Percentiles rank a stretch among this genome's conserved stretches.
phyloP scores from a whole-genome alignment of 2,113 vertebrate genomes.

The Syngnathoides biaculeatus region DNA sequence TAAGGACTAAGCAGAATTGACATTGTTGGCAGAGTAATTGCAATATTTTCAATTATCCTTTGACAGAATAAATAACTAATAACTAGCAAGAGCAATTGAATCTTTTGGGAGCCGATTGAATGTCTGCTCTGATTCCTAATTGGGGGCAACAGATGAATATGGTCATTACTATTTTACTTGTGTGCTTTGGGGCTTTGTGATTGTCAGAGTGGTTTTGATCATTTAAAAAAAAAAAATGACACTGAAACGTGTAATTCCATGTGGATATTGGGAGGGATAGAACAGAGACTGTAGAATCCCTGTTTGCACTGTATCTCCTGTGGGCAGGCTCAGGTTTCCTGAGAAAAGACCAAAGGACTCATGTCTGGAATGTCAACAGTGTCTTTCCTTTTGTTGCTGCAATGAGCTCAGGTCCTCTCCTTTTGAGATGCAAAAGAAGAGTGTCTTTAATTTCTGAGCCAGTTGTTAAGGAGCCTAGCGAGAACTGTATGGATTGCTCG shows the following conservation, averaged over 20 bases:
- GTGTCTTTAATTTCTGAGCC: conserved; percentile 53
- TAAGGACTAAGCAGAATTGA: conserved; percentile 3
- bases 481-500: conserved; percentile 51
- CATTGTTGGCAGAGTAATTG: conserved; percentile 1
- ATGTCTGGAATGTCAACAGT: conserved; percentile 62
- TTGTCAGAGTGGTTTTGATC: neutral
- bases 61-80: neutral
- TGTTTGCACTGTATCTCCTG: conserved; percentile 26
- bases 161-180: neutral
- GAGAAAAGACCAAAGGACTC: conserved; percentile 51
- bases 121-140: conserved; percentile 39
- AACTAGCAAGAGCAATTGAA: neutral
- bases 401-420: conserved; percentile 42
- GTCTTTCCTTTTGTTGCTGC: conserved; percentile 57
- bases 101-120: neutral
- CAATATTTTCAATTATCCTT: neutral
- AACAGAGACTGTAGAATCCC: conserved; percentile 14
- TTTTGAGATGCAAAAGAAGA: conserved; percentile 67
- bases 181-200: neutral
- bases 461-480: conserved; percentile 38
- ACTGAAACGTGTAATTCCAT: neutral
- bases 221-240: neutral
- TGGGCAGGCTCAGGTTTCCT: conserved; percentile 35
- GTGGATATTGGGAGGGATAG: neutral
- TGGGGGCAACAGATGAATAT: conserved; percentile 52